phyloP scores from a whole-genome alignment of 2,888 invertebrate genomes.

The Sphecodes monilicornis region DNA sequence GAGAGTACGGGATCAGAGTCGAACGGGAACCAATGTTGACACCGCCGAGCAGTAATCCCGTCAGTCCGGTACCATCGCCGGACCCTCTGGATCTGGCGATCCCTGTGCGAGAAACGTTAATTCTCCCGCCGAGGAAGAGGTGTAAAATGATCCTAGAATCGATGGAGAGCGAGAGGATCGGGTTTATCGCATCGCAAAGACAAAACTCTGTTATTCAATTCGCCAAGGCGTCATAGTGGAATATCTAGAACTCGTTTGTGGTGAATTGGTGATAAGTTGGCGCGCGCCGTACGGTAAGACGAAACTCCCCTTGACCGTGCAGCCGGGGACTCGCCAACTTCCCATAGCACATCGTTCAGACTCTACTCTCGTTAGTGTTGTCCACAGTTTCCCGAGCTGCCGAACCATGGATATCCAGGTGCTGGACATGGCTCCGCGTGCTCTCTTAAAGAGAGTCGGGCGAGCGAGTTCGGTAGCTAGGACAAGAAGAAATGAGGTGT shows the following conservation, averaged over 20 bases:
- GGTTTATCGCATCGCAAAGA: slow-evolving; percentile 79
- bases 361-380: not conserved
- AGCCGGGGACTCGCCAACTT: not conserved
- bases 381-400: not conserved
- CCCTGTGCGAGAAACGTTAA: slow-evolving; percentile 86
- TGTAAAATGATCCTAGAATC: slow-evolving; percentile 91
- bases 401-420: not conserved
- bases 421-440: not conserved
- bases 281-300: slow-evolving; percentile 13
- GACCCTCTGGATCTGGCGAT: slow-evolving; percentile 86
- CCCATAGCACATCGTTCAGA: not conserved
- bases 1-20: slow-evolving; percentile 70
- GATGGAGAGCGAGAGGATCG: slow-evolving; percentile 85
- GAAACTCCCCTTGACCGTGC: not conserved
- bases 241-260: not conserved
- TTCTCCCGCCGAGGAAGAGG: slow-evolving; percentile 92
- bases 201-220: slow-evolving; percentile 94
- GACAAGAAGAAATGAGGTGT: not conserved
- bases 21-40: slow-evolving; percentile 84
- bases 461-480: not conserved
- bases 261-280: slow-evolving; percentile 26
- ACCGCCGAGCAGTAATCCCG: slow-evolving; percentile 87
- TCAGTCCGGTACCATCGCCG: slow-evolving; percentile 86
- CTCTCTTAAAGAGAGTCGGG: not conserved
- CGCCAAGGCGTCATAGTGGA: slow-evolving; percentile 87